Percentiles rank a stretch among this genome's conserved stretches.
Conservation (phyloP, 2,113 vertebrate species). For the Dolichallabes microphthalmus region DNA sequence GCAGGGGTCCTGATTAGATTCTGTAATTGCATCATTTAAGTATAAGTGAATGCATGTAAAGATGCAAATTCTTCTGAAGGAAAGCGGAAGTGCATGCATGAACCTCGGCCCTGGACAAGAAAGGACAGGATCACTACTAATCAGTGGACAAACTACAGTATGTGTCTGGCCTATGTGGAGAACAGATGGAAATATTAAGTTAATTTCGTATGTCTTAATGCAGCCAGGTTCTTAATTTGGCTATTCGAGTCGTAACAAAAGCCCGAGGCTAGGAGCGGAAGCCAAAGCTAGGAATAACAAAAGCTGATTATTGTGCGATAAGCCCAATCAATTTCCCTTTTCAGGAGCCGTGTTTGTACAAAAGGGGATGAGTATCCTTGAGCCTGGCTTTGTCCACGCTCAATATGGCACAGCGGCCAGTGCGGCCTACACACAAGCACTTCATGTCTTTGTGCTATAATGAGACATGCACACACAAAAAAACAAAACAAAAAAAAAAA, state of each 20-base stretch:
- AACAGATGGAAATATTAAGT: neutral
- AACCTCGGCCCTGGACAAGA: neutral
- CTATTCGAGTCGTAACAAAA: slow-evolving; percentile 32
- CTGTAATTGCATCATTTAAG: neutral
- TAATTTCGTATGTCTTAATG: slow-evolving; percentile 23
- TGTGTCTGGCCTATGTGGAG: neutral
- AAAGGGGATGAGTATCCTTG: neutral
- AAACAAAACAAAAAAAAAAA: too few species aligned
- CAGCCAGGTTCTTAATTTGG: slow-evolving; percentile 26
- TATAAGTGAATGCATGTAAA: neutral
- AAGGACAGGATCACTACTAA: neutral
- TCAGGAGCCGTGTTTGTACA: neutral
- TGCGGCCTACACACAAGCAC: neutral
- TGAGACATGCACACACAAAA: neutral
- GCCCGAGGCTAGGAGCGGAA: neutral
- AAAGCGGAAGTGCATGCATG: neutral
- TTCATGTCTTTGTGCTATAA: slow-evolving; percentile 5
- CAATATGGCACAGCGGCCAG: neutral
- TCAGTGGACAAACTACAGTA: neutral
- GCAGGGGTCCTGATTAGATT: neutral
- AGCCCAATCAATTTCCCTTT: slow-evolving; percentile 36
- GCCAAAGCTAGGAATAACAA: slow-evolving; percentile 36
- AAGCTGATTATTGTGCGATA: slow-evolving; percentile 40
- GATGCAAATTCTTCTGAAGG: neutral
- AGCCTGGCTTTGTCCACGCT: neutral